phyloP scores from a whole-genome alignment of 2,113 vertebrate species.

The Leucopsar rothschildi region DNA sequence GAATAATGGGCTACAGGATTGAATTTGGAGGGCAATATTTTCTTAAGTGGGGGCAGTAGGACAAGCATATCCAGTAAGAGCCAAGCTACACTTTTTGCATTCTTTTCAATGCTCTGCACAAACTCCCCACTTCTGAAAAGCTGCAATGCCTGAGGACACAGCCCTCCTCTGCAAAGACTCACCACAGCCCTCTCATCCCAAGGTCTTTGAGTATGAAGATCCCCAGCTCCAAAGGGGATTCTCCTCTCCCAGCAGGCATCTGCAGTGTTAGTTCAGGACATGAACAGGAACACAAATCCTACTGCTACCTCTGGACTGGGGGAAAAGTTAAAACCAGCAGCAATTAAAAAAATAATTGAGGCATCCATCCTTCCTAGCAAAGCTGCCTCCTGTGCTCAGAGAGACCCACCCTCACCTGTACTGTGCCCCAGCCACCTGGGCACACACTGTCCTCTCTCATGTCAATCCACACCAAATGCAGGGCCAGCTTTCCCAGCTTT shows the following conservation, averaged over 20 bases:
- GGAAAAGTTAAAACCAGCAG: background rate
- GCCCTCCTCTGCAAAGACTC: background rate
- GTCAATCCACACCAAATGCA: background rate
- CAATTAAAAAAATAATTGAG: background rate
- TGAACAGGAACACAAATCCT: background rate
- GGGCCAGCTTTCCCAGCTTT: background rate
- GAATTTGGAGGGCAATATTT: conserved; percentile 33
- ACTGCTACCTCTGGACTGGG: background rate
- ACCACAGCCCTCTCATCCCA: background rate
- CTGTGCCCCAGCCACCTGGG: background rate
- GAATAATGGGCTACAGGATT: conserved; percentile 42
- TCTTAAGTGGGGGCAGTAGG: background rate
- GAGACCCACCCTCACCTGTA: too few species aligned
- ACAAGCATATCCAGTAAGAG: background rate
- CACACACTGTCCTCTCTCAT: background rate
- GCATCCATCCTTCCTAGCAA: background rate
- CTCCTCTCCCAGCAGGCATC: background rate
- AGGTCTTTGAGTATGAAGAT: background rate
- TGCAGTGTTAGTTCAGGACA: background rate
- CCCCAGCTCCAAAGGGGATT: background rate
- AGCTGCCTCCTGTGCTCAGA: background rate
- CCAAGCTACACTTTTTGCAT: background rate
- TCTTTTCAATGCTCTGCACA: background rate
- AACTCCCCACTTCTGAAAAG: background rate
- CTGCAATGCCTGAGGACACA: background rate